phyloP scores from a whole-genome alignment of 2,113 vertebrate genomes.

The Calonectris borealis region DNA sequence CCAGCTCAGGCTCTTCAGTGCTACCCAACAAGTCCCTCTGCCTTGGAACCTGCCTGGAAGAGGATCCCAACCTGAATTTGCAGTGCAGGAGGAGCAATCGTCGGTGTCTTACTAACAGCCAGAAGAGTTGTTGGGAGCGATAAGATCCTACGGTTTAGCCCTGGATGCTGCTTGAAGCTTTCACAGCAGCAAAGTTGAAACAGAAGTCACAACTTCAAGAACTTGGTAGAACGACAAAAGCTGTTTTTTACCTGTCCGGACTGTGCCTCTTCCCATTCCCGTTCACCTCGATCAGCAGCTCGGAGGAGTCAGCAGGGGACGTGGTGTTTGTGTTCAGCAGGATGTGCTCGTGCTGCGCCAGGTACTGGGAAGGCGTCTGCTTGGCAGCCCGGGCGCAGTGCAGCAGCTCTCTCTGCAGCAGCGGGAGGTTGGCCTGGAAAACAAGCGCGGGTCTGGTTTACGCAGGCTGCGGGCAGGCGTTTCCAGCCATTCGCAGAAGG shows the following conservation, averaged over 20 bases:
- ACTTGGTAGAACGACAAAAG: accelerated
- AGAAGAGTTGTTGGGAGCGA: background rate
- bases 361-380: conserved; percentile 96
- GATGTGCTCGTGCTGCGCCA: conserved; percentile 97
- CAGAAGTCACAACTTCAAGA: background rate
- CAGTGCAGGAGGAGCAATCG: background rate
- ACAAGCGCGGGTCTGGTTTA: background rate
- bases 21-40: background rate
- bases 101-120: background rate
- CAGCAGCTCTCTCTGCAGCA: conserved; percentile 94
- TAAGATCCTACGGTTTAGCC: background rate
- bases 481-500: background rate
- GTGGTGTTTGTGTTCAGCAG: conserved; percentile 91
- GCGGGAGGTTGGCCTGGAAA: conserved; percentile 91
- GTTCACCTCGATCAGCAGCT: conserved; percentile 91
- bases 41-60: background rate
- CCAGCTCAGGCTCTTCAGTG: background rate
- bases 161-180: background rate
- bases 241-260: conserved; percentile 82
- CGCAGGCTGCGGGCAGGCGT: background rate
- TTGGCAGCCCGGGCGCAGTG: conserved; percentile 97
- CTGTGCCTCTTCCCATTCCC: conserved; percentile 90
- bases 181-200: background rate
- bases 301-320: conserved; percentile 89
- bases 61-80: background rate